phyloP scores from a whole-genome alignment of 2,113 vertebrate genomes.

The Pollachius pollachius region DNA sequence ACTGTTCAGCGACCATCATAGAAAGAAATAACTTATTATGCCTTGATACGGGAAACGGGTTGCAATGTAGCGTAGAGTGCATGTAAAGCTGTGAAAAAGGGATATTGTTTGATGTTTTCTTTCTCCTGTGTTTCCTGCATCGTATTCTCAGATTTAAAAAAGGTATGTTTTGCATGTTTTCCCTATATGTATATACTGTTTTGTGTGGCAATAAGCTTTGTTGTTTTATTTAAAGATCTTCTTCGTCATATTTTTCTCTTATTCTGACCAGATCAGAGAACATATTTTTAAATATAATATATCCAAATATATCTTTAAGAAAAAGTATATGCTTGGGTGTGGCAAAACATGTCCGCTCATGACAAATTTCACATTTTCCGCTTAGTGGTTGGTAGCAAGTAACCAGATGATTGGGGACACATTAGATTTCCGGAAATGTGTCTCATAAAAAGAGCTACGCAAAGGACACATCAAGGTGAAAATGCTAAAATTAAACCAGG shows the following conservation, averaged over 20 bases:
- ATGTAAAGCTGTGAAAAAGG: constrained; percentile 42
- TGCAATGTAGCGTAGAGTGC: constrained; percentile 44
- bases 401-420: constrained; percentile 26
- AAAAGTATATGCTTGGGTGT: constrained; percentile 56
- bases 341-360: constrained; percentile 47
- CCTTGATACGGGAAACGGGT: constrained; percentile 56
- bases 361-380: constrained; percentile 52
- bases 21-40: constrained; percentile 60
- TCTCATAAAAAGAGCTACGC: constrained; percentile 5
- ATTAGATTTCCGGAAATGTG: constrained; percentile 35
- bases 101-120: constrained; percentile 50
- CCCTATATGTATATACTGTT: constrained; percentile 62
- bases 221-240: constrained; percentile 35
- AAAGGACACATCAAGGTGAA: constrained; percentile 19
- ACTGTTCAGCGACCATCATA: constrained; percentile 58
- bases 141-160: constrained; percentile 68
- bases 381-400: constrained; percentile 43
- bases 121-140: constrained; percentile 55
- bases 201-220: constrained; percentile 57
- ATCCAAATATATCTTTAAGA: constrained; percentile 15
- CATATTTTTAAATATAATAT: constrained; percentile 31
- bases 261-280: constrained; percentile 59
- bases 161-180: constrained; percentile 79
- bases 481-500: constrained; percentile 15
- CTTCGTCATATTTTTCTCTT: constrained; percentile 40